Base-by-base conservation (phyloP, 2,888 invertebrate genomes). In the Pollenia angustigena region DNA sequence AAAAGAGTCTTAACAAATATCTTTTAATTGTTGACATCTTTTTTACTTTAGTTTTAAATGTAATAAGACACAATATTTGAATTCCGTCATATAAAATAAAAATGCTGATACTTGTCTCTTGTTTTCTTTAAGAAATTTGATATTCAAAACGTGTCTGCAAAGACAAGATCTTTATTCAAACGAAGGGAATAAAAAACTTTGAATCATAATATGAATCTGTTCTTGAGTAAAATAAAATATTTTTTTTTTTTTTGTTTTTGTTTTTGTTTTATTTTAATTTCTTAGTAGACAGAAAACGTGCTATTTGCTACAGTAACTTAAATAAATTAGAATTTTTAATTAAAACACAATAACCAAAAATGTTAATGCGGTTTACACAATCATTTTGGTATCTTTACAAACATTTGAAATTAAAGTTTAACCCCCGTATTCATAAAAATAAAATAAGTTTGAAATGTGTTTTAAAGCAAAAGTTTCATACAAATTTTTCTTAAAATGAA, bases 111-210 rank as follows among this genome's bases (percentile, higher is more conserved):
- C n/a, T 76, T 62, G 40, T 40, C n/a, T 71, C 11, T 32, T 32
- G 32, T 32, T 32, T 32, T 52, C 18, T 68, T 58, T 8, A 10
- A 11, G 50, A 48, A 52, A 78, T 66, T 66, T 66, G n/a, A 78
- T 72, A 79, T 83, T 56, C 40, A 50, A 78, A 83, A 83, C 83
- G 83, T 79, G 78, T 78, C 58, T 72, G 40, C 48, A 23, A 12
- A 16, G 8, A 71, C 9, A 54, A 60, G 72, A 78, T 14, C 50
- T 50, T 11, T 54, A 62, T n/a, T 40, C 4, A 71, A 23, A 62
- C 66, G 40, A 72, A 66, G 16, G 18, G 18, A 42, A 52, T 42
- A 12, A 14, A n/a, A 48, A 69, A 62, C 48, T 56, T 46, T 14
- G 32, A 48, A 64, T 56, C 56, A 54, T 32, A 6, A 2, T 23